Evolutionary conservation across 2,113 vertebrate species (phyloP).

Genomic region (Xyliphius kryptos): DNA sequence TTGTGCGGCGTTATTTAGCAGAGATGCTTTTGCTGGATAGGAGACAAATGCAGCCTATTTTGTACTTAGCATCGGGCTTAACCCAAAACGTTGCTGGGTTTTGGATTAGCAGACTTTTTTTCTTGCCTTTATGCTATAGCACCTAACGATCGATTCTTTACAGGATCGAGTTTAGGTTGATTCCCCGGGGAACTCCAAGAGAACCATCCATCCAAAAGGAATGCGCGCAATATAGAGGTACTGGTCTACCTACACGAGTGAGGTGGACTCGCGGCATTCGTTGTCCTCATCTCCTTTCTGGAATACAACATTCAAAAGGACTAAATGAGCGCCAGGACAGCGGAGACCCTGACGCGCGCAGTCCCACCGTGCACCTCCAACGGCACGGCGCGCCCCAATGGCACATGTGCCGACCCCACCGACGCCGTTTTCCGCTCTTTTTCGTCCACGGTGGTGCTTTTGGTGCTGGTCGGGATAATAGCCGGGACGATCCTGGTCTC

Average conservation of each 20-base stretch:
- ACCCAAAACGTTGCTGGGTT: too few relatives aligned
- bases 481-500: slow-evolving; percentile 77
- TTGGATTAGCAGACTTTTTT: too few relatives aligned
- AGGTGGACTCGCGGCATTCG: slow-evolving; percentile 15
- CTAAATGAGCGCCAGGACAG: slow-evolving; percentile 79
- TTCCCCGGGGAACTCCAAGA: slow-evolving; percentile 29
- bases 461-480: slow-evolving; percentile 75
- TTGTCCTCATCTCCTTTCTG: slow-evolving; percentile 16
- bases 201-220: slow-evolving; percentile 30
- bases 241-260: too few relatives aligned
- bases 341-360: slow-evolving; percentile 75
- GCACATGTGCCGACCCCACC: slow-evolving; percentile 74
- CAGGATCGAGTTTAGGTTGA: slow-evolving; percentile 42
- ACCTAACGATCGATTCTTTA: slow-evolving; percentile 25
- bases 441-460: slow-evolving; percentile 78
- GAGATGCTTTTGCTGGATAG: too few relatives aligned
- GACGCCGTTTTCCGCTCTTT: slow-evolving; percentile 80
- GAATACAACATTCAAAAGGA: slow-evolving; percentile 58
- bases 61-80: too few relatives aligned
- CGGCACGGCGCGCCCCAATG: slow-evolving; percentile 64
- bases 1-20: too few relatives aligned
- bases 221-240: slow-evolving; percentile 39
- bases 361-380: slow-evolving; percentile 75
- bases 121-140: too few relatives aligned
- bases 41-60: too few relatives aligned